Percentiles rank a stretch among this genome's conserved stretches.
Evolutionary conservation across 2,888 invertebrate species (phyloP).

Genomic region (Lasioglossum oenotherae): DNA sequence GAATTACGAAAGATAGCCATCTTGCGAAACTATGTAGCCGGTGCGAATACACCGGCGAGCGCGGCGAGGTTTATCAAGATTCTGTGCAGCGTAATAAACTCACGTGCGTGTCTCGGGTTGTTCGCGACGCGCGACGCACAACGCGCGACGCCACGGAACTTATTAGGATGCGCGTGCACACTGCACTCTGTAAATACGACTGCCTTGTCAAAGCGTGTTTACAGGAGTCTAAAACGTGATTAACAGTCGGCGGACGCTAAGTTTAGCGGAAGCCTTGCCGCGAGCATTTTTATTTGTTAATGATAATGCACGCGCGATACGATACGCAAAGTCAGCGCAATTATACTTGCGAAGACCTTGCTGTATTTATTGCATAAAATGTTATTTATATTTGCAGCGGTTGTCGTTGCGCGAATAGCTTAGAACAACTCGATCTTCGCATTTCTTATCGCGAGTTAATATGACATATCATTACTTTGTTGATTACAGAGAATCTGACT

Average conservation of each 20-base stretch:
- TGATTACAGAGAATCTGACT: neutral
- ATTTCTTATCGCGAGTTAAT: neutral
- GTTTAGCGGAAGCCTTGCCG: conserved; percentile 1
- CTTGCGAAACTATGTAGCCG: neutral
- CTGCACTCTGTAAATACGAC: conserved; percentile 22
- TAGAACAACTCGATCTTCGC: neutral
- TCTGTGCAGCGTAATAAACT: neutral
- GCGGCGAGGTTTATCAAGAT: conserved; percentile 17
- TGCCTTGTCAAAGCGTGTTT: conserved; percentile 33
- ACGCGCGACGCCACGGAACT: conserved; percentile 7
- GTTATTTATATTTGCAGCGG: neutral
- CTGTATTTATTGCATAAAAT: conserved; percentile 16
- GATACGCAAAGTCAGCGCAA: conserved; percentile 22
- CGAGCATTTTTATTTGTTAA: conserved; percentile 11
- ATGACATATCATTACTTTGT: neutral
- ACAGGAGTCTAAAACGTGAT: conserved; percentile 20
- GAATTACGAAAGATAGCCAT: neutral
- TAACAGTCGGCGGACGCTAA: conserved; percentile 26
- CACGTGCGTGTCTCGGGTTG: conserved; percentile 7
- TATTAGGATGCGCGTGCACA: conserved; percentile 23
- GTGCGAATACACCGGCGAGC: conserved; percentile 5
- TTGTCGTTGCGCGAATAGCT: neutral
- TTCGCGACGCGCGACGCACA: neutral
- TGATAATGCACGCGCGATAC: conserved; percentile 16
- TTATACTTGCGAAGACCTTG: conserved; percentile 3